Conservation (phyloP, 2,797 vertebrate genomes). For the Acridotheres tristis region DNA sequence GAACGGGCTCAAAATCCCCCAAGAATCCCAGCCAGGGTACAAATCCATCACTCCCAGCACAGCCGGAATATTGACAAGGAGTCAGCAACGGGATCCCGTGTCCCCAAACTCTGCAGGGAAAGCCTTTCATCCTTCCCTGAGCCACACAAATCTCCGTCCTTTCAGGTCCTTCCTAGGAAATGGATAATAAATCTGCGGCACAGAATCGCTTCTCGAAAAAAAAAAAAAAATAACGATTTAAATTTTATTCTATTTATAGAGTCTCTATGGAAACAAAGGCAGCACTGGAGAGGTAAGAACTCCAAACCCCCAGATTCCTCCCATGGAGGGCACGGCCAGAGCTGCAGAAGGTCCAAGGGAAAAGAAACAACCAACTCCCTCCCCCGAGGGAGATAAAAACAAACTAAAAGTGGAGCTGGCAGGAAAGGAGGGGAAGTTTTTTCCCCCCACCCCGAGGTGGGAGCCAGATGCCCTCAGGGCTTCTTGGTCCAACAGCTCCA, state of each 20-base stretch:
- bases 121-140: not conserved
- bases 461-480: not conserved
- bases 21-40: not conserved
- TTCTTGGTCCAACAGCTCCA: not conserved
- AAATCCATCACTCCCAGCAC: not conserved
- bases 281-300: slow-evolving; percentile 55
- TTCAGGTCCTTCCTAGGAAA: not conserved
- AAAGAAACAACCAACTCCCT: not conserved
- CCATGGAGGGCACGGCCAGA: not conserved
- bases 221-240: slow-evolving; percentile 26
- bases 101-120: not conserved
- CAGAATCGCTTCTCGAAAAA: not conserved
- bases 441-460: not conserved
- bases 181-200: fast-evolving
- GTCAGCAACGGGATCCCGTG: not conserved
- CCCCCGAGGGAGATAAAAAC: not conserved
- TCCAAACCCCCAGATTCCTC: slow-evolving; percentile 59
- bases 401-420: not conserved
- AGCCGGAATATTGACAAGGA: not conserved
- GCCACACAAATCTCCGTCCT: not conserved
- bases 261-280: slow-evolving; percentile 81
- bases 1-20: not conserved
- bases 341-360: not conserved
- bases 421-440: not conserved
- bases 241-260: slow-evolving; percentile 79